phyloP scores from a whole-genome alignment of 2,113 vertebrate species.

The Cebidichthys violaceus region DNA sequence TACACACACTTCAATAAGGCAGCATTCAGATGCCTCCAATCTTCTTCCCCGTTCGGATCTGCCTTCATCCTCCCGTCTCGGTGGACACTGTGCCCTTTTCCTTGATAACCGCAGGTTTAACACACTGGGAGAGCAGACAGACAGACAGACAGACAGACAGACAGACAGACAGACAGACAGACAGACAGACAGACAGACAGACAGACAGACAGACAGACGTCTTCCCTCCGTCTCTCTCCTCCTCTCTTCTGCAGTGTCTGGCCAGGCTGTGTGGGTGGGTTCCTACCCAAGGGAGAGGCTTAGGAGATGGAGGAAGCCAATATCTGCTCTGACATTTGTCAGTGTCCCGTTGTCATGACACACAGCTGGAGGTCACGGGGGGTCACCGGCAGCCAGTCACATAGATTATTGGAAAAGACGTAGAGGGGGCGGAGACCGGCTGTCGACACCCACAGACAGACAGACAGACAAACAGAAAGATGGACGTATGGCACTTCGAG shows the following conservation, averaged over 20 bases:
- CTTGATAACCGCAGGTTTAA: constrained; percentile 53
- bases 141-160: constrained; percentile 10
- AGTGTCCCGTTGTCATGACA: constrained; percentile 75
- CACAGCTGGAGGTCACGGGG: constrained; percentile 71
- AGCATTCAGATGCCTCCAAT: constrained; percentile 51
- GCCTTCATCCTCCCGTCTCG: constrained; percentile 32
- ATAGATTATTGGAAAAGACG: constrained; percentile 67
- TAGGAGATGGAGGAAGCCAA: constrained; percentile 73
- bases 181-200: constrained; percentile 24
- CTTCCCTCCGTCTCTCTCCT: constrained; percentile 31
- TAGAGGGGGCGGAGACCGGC: constrained; percentile 43
- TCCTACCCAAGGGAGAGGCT: constrained; percentile 65
- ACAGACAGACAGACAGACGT: constrained; percentile 16
- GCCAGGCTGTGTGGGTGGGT: constrained; percentile 67
- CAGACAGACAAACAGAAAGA: constrained; percentile 33
- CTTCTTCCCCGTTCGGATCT: constrained; percentile 31
- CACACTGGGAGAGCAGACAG: constrained; percentile 35
- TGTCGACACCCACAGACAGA: constrained; percentile 38
- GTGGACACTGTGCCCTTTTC: constrained; percentile 58
- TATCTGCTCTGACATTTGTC: constrained; percentile 81
- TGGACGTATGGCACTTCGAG: constrained; percentile 15
- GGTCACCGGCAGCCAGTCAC: constrained; percentile 72
- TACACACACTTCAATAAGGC: constrained; percentile 59
- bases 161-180: constrained; percentile 17
- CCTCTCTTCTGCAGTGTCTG: constrained; percentile 52